phyloP scores from a whole-genome alignment of 2,113 vertebrate species.

The Aphyosemion australe region DNA sequence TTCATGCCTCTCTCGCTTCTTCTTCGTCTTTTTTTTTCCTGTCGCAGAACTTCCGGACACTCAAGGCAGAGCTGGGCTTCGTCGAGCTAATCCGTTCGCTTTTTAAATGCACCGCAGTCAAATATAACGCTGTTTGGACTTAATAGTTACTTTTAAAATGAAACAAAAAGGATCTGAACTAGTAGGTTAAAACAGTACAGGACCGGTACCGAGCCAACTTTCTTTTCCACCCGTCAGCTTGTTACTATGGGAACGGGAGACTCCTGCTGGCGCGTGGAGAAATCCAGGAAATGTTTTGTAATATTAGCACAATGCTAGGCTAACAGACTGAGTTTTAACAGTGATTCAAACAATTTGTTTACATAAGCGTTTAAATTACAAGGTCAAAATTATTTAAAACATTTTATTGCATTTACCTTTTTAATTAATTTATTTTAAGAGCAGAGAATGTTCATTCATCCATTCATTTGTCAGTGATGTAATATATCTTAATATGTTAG shows the following conservation, averaged over 20 bases:
- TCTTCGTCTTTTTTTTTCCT: constrained; percentile 27
- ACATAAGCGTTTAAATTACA: too few species aligned
- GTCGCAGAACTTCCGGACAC: constrained; percentile 73
- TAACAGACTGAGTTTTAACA: not conserved
- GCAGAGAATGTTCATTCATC: too few species aligned
- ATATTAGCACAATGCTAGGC: not conserved
- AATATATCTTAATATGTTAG: too few species aligned
- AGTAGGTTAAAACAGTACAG: not conserved
- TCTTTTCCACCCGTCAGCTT: not conserved
- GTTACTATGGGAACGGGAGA: constrained; percentile 73
- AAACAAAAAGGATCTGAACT: not conserved
- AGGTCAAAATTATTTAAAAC: too few species aligned
- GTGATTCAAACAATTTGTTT: too few species aligned
- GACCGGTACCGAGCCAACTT: constrained; percentile 21
- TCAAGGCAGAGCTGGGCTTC: constrained; percentile 16
- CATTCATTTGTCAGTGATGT: too few species aligned
- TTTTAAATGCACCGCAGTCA: not conserved
- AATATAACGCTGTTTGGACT: not conserved
- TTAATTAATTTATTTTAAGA: too few species aligned
- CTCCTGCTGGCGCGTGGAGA: constrained; percentile 68
- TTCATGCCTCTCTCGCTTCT: constrained; percentile 63
- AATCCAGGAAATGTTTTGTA: constrained; percentile 18
- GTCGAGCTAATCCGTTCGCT: not conserved
- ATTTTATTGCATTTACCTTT: too few species aligned
- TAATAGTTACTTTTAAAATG: too few species aligned